A percentile compares a stretch with the other conserved stretches of the same genome.
phyloP scores from a whole-genome alignment of 1,140 invertebrate species.

The Ericerus pela region DNA sequence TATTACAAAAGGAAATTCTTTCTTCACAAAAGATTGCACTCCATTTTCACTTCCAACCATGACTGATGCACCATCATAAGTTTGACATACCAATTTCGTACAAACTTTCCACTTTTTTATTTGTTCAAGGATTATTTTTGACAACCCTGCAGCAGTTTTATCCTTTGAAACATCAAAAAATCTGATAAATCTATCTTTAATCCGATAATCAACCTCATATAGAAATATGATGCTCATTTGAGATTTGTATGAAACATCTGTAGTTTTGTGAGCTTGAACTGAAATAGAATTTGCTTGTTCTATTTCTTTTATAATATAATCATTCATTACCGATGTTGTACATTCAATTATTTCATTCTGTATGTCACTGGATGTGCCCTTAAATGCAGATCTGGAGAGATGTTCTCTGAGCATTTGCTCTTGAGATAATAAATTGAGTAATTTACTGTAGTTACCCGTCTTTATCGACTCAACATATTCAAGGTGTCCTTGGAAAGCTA shows the following conservation, averaged over 20 bases:
- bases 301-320: conserved; percentile 26
- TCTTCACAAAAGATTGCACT: conserved; percentile 16
- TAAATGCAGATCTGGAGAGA: too few species aligned
- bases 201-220: conserved; percentile 40
- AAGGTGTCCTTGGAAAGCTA: conserved; percentile 26
- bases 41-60: conserved; percentile 16
- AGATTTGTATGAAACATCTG: conserved; percentile 23
- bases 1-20: conserved; percentile 14
- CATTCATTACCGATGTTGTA: conserved; percentile 23
- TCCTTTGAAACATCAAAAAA: conserved; percentile 13
- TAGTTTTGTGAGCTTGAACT: conserved; percentile 27
- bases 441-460: conserved; percentile 26
- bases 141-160: neutral
- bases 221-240: conserved; percentile 26
- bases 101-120: neutral
- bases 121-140: neutral
- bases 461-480: conserved; percentile 23
- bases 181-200: conserved; percentile 36
- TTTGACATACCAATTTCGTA: conserved; percentile 17
- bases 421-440: conserved; percentile 20
- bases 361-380: conserved; percentile 26
- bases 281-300: conserved; percentile 24
- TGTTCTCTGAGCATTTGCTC: too few species aligned
- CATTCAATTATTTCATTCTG: conserved; percentile 29
- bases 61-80: conserved; percentile 19